Evolutionary conservation across 1,140 invertebrate species (phyloP).

Genomic region (Monochamus saltuarius): DNA sequence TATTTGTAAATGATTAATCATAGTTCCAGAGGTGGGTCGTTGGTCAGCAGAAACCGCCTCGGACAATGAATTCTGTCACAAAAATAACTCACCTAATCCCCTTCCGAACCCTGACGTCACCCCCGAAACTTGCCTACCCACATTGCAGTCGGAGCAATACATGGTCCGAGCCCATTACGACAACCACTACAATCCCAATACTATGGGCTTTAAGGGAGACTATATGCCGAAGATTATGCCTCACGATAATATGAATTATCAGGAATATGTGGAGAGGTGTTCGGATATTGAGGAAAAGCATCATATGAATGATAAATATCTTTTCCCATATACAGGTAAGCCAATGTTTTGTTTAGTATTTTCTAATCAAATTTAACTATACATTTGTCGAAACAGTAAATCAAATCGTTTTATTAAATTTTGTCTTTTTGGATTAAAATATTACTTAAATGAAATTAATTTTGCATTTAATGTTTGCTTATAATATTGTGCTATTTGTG

Average conservation of each 20-base stretch:
- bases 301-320: conserved; percentile 72
- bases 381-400: too few relatives aligned
- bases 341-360: conserved; percentile 47
- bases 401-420: conserved; percentile 33
- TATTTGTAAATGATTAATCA: neutral
- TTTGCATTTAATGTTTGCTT: neutral
- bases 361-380: too few relatives aligned
- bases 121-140: conserved; percentile 59
- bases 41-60: conserved; percentile 78
- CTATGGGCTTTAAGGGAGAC: conserved; percentile 42
- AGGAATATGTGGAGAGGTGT: conserved; percentile 61
- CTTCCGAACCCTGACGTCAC: conserved; percentile 72
- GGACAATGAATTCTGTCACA: conserved; percentile 69
- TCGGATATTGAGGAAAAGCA: conserved; percentile 74
- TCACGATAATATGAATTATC: conserved; percentile 60
- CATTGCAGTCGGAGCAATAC: conserved; percentile 54
- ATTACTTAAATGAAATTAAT: conserved; percentile 34
- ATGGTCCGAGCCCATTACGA: conserved; percentile 52
- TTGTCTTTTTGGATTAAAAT: too few relatives aligned
- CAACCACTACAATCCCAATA: conserved; percentile 60
- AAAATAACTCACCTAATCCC: conserved; percentile 69
- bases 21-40: conserved; percentile 63
- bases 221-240: conserved; percentile 59
- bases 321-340: conserved; percentile 72
- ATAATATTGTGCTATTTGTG: conserved; percentile 4